phyloP scores from a whole-genome alignment of 2,888 invertebrate species.

The Auanema freiburgensis region DNA sequence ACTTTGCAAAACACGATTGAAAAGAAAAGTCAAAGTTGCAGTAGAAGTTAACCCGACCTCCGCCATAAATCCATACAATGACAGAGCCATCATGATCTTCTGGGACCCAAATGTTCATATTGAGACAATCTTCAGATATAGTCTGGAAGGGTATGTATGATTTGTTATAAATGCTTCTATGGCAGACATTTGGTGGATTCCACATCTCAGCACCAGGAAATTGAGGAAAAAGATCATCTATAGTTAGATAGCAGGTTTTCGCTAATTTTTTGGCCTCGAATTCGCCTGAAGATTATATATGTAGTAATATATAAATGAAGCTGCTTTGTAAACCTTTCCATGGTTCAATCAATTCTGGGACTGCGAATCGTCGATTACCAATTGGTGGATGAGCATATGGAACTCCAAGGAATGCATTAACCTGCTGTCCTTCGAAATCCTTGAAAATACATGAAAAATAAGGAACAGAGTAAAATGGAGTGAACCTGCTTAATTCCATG shows the following conservation, averaged over 20 bases:
- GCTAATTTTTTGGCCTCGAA: conserved; percentile 47
- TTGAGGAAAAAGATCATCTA: conserved; percentile 59
- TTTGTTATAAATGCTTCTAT: neutral
- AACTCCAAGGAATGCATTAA: conserved; percentile 57
- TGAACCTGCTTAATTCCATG: too few species aligned
- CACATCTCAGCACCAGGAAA: conserved; percentile 82
- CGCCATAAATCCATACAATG: conserved; percentile 65
- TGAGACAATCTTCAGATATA: conserved; percentile 84
- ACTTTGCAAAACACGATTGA: neutral
- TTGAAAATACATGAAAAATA: conserved; percentile 4
- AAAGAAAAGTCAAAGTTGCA: neutral
- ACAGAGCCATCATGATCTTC: conserved; percentile 65
- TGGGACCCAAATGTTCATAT: conserved; percentile 88
- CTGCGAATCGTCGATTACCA: conserved; percentile 50
- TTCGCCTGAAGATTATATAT: conserved; percentile 44
- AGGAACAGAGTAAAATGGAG: too few species aligned
- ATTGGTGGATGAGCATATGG: conserved; percentile 60
- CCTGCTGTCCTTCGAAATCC: conserved; percentile 37
- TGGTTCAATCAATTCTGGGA: conserved; percentile 52
- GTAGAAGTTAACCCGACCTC: conserved; percentile 36
- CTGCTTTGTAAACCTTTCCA: conserved; percentile 22
- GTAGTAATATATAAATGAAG: neutral
- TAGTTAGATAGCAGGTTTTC: conserved; percentile 54
- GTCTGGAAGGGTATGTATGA: conserved; percentile 29
- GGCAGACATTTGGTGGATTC: conserved; percentile 84